A percentile compares a stretch with the other conserved stretches of the same genome.
These are phyloP conservation scores for Premnoplex brunnescens DNA, from an alignment of 2,797 vertebrate species.

Conservation along the genomic window DNA sequence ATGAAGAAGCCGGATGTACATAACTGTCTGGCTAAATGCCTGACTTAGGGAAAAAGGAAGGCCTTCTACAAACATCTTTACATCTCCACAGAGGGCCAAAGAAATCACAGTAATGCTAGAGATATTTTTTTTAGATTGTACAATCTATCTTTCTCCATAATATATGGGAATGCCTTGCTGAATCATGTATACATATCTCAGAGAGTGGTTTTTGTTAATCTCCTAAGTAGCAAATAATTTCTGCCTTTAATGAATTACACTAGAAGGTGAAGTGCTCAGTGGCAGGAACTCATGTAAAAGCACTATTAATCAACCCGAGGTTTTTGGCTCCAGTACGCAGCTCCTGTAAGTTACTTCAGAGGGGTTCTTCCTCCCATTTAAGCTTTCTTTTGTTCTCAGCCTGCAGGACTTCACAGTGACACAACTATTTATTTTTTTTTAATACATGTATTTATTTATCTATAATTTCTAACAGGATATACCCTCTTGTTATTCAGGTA, in stretches of 20 bases:
- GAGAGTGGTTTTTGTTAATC: background rate
- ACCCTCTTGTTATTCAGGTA: background rate
- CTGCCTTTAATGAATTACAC: constrained; percentile 20
- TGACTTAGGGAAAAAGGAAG: background rate
- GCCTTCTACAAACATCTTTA: constrained; percentile 22
- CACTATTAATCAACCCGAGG: background rate
- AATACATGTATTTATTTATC: background rate
- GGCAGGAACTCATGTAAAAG: background rate
- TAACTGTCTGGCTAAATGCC: constrained; percentile 25
- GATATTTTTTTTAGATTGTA: background rate
- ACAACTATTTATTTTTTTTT: background rate
- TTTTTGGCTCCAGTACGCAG: constrained; percentile 12
- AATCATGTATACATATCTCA: background rate
- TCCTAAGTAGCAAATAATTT: constrained; percentile 29
- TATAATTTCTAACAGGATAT: background rate
- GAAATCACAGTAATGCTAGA: background rate
- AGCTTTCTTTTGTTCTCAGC: background rate
- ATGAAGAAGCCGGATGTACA: constrained; percentile 33
- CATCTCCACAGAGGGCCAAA: constrained; percentile 6
- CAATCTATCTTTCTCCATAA: background rate
- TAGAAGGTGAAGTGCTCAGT: constrained; percentile 10
- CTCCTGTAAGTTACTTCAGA: background rate
- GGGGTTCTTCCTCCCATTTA: background rate
- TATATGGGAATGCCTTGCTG: background rate
- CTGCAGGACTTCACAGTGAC: background rate